Evolutionary conservation across 2,888 invertebrate genomes (phyloP).

Genomic region (Campoplex nolae): DNA sequence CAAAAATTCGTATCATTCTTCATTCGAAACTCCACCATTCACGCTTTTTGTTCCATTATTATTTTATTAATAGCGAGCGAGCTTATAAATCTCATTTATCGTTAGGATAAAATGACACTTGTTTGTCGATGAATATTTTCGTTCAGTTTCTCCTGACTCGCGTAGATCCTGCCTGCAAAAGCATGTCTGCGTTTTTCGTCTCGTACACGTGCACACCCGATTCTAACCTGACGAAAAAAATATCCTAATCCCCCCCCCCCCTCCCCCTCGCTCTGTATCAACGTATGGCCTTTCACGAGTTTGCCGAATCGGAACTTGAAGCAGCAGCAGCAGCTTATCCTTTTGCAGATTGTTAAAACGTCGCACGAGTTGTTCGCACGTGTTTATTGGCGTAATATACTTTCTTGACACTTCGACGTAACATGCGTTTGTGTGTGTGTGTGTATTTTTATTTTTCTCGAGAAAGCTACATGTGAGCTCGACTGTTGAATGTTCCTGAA

Average conservation of each 20-base stretch:
- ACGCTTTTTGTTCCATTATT: constrained; percentile 37
- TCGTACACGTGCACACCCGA: background rate
- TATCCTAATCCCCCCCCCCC: background rate
- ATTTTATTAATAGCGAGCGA: constrained; percentile 23
- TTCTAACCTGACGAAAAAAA: background rate
- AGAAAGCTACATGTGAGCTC: background rate
- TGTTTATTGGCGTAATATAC: constrained; percentile 22
- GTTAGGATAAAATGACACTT: constrained; percentile 20
- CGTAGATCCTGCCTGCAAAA: constrained; percentile 58
- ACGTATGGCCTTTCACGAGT: background rate
- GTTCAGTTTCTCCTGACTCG: background rate
- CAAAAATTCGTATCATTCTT: background rate
- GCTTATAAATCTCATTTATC: constrained; percentile 29
- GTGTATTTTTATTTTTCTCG: background rate
- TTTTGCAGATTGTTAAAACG: constrained; percentile 54
- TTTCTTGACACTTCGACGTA: background rate
- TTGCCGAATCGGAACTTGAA: constrained; percentile 14
- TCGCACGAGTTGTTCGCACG: constrained; percentile 61
- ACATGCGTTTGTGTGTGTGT: constrained; percentile 14
- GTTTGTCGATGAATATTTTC: constrained; percentile 15
- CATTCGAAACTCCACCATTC: constrained; percentile 20
- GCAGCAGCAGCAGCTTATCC: constrained; percentile 18
- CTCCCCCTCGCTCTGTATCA: background rate
- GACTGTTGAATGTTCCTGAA: background rate
- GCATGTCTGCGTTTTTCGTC: constrained; percentile 59